Evolutionary conservation across 2,888 invertebrate genomes (phyloP).

Genomic region (Sarcophaga variegata): DNA sequence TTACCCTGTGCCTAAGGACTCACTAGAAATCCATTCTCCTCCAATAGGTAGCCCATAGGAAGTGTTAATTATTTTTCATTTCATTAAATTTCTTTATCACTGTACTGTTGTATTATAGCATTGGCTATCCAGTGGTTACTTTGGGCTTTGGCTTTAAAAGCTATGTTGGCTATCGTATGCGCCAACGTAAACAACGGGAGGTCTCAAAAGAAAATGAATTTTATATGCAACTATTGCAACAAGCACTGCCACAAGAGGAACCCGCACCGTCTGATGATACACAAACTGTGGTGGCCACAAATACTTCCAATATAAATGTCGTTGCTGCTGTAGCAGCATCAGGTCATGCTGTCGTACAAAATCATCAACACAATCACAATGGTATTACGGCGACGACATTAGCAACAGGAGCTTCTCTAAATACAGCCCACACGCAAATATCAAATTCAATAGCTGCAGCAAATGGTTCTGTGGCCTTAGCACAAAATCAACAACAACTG

Average conservation of each 20-base stretch:
- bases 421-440: slow-evolving; percentile 65
- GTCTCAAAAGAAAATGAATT: slow-evolving; percentile 98
- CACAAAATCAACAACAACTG: slow-evolving; percentile 74
- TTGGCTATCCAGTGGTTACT: slow-evolving; percentile 97
- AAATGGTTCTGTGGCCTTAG: slow-evolving; percentile 76
- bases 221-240: slow-evolving; percentile 94
- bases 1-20: no score
- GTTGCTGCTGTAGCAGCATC: slow-evolving; percentile 63
- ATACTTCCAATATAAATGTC: slow-evolving; percentile 55
- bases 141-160: slow-evolving; percentile 98
- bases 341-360: slow-evolving; percentile 69
- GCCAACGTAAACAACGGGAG: slow-evolving; percentile 94
- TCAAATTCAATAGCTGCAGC: slow-evolving; percentile 72
- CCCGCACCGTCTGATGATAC: slow-evolving; percentile 71
- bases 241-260: slow-evolving; percentile 90
- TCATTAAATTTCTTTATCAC: no score
- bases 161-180: slow-evolving; percentile 94
- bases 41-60: no score
- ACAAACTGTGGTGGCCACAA: slow-evolving; percentile 62
- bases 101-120: slow-evolving; percentile 82
- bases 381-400: slow-evolving; percentile 44
- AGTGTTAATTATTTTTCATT: no score
- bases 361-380: slow-evolving; percentile 54
- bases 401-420: slow-evolving; percentile 59
- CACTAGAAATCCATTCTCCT: no score